Evolutionary conservation across 2,797 vertebrate genomes (phyloP).

Genomic region (Carapus acus): DNA sequence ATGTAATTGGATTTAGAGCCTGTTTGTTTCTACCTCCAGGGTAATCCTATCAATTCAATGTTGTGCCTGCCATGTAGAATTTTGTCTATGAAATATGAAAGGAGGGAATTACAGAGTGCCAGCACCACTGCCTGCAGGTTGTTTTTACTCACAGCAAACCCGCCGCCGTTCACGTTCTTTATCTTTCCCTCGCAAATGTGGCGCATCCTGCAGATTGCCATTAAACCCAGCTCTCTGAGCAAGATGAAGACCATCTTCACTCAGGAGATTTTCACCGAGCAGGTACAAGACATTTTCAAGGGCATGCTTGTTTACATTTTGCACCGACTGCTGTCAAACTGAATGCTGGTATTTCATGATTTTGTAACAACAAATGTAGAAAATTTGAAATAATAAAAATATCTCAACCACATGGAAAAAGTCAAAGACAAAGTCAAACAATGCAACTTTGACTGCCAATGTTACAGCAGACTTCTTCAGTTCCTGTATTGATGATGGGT

Average conservation of each 20-base stretch:
- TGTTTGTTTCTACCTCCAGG: constrained; percentile 57
- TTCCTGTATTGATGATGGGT: background rate
- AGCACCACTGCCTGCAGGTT: constrained; percentile 48
- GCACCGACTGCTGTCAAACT: background rate
- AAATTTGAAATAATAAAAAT: too few species aligned
- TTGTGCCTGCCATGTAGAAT: constrained; percentile 62
- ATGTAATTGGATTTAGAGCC: constrained; percentile 66
- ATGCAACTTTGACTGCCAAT: too few species aligned
- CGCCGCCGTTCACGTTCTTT: constrained; percentile 19
- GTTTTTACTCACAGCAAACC: constrained; percentile 48
- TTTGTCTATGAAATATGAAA: constrained; percentile 61
- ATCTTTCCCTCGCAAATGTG: constrained; percentile 2
- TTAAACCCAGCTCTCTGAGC: constrained; percentile 95
- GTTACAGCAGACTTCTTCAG: too few species aligned
- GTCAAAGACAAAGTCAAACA: too few species aligned
- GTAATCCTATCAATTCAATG: constrained; percentile 55
- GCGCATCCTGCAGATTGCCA: constrained; percentile 83
- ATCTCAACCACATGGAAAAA: background rate
- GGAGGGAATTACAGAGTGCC: constrained; percentile 55
- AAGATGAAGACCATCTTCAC: constrained; percentile 99
- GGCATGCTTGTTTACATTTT: background rate
- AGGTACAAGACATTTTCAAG: constrained; percentile 72
- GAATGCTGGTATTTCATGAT: background rate
- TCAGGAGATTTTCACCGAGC: constrained; percentile 98
- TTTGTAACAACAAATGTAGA: background rate